phyloP scores from a whole-genome alignment of 2,113 vertebrate genomes.

The Muscicapa adusta region DNA sequence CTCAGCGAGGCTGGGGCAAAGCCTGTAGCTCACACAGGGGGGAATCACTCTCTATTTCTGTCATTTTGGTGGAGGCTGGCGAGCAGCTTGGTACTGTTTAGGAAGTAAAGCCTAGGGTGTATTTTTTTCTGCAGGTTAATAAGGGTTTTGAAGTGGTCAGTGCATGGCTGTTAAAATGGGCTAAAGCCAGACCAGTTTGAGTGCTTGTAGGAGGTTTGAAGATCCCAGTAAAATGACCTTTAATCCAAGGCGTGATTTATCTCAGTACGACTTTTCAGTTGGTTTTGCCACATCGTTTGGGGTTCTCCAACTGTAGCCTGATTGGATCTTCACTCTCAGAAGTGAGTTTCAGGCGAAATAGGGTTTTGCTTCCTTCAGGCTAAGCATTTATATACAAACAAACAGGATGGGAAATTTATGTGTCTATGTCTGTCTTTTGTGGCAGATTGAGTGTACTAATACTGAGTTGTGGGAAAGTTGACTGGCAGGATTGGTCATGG shows the following conservation, averaged over 20 bases:
- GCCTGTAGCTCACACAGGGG: neutral
- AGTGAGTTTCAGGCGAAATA: neutral
- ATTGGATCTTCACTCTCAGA: neutral
- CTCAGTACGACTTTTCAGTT: neutral
- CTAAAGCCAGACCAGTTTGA: neutral
- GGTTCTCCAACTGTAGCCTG: neutral
- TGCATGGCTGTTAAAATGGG: neutral
- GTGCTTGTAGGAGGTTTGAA: neutral
- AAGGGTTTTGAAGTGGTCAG: neutral
- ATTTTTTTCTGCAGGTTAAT: neutral
- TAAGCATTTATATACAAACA: neutral
- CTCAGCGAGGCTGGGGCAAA: constrained; percentile 8
- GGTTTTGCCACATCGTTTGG: neutral
- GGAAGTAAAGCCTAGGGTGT: neutral
- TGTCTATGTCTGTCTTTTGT: neutral
- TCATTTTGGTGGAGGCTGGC: neutral
- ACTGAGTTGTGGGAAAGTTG: neutral
- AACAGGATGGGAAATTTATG: neutral
- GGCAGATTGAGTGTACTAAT: neutral
- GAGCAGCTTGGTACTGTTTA: neutral
- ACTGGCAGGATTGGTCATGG: neutral
- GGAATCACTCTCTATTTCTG: neutral
- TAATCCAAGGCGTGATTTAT: neutral
- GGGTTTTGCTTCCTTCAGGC: neutral
- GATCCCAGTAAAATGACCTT: neutral